Percentiles rank a stretch among this genome's conserved stretches.
Evolutionary conservation across 2,113 vertebrate species (phyloP).

Genomic region (Rhizomys pruinosus): DNA sequence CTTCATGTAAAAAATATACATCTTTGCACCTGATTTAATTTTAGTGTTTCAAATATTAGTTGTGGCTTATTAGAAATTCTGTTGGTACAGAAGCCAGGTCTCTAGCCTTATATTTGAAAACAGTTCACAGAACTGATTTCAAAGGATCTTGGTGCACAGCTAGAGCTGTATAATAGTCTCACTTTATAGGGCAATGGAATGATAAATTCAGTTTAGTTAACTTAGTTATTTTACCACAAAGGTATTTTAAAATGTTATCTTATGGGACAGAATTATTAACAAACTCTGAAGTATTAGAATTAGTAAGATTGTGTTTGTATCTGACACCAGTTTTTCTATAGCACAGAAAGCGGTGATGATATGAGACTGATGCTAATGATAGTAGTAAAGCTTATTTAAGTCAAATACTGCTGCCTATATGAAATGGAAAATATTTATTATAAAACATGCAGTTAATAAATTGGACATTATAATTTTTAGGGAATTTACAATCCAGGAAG

Average conservation of each 20-base stretch:
- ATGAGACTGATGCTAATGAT: background rate
- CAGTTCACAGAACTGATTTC: conserved; percentile 49
- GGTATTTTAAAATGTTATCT: background rate
- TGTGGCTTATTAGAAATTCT: conserved; percentile 69
- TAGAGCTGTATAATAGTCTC: background rate
- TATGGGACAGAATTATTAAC: conserved; percentile 5
- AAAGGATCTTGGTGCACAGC: background rate
- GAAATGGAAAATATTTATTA: conserved; percentile 40
- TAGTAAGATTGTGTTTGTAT: conserved; percentile 8
- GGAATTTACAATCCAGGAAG: conserved; percentile 30
- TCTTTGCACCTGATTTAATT: conserved; percentile 64
- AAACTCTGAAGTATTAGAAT: background rate
- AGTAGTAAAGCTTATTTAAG: background rate
- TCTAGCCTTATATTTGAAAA: conserved; percentile 56
- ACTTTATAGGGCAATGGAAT: conserved; percentile 5
- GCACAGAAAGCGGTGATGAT: background rate
- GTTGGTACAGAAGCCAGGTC: background rate
- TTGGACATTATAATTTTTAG: background rate
- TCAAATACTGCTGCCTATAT: background rate
- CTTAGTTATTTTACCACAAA: conserved; percentile 19
- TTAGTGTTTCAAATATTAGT: conserved; percentile 63
- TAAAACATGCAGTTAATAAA: background rate
- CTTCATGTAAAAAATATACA: conserved; percentile 53
- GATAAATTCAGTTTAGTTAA: conserved; percentile 23
- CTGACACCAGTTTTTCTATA: background rate